These are phyloP conservation scores for Pterocles orientalis DNA, from an alignment of 2,113 vertebrate genomes.

Conservation along the genomic window DNA sequence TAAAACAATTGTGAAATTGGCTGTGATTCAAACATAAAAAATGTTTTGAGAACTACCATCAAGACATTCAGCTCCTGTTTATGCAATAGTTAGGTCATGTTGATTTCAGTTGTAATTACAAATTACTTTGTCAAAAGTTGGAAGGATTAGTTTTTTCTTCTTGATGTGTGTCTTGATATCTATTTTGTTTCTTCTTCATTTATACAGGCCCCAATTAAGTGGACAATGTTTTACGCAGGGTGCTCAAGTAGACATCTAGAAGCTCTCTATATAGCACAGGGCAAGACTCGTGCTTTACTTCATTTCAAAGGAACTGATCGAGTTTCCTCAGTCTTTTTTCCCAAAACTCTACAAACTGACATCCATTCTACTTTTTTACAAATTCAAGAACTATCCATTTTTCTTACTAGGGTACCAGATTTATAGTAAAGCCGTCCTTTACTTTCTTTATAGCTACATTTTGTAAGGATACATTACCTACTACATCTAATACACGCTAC, in stretches of 20 bases:
- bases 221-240: rapidly evolving
- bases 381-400: background rate
- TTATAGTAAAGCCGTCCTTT: background rate
- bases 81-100: background rate
- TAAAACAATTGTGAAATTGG: background rate
- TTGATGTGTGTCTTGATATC: background rate
- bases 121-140: background rate
- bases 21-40: background rate
- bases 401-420: background rate
- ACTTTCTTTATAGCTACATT: background rate
- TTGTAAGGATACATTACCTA: background rate
- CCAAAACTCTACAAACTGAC: background rate
- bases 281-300: background rate
- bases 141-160: background rate
- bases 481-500: background rate
- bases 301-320: background rate
- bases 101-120: background rate
- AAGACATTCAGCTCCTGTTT: background rate
- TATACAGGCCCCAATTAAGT: background rate
- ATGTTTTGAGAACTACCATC: background rate
- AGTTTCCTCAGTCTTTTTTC: background rate
- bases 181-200: background rate
- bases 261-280: rapidly evolving
- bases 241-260: background rate
- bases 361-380: background rate